A percentile compares a stretch with the other conserved stretches of the same genome.
phyloP scores from a whole-genome alignment of 2,888 invertebrate species.

The Oscheius sp. region DNA sequence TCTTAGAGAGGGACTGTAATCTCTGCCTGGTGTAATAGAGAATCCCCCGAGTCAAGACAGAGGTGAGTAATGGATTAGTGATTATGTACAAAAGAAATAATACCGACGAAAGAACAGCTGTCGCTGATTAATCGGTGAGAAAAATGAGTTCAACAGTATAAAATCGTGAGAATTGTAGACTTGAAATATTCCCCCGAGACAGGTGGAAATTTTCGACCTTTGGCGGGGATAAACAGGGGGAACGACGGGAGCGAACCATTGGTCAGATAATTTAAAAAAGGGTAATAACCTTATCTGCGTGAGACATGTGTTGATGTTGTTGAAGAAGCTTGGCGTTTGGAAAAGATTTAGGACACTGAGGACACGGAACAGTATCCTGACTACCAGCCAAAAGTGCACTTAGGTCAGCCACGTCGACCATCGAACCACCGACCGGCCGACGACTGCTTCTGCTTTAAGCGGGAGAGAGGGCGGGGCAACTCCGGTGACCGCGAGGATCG shows the following conservation, averaged over 20 bases:
- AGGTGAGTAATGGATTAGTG: neutral
- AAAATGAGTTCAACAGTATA: too few relatives aligned
- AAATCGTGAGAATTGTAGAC: too few relatives aligned
- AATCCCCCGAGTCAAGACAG: neutral
- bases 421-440: neutral
- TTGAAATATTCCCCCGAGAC: neutral
- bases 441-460: conserved; percentile 8
- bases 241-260: neutral
- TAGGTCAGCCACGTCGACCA: conserved; percentile 37
- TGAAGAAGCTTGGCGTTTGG: conserved; percentile 61
- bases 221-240: neutral
- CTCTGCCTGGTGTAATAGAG: neutral
- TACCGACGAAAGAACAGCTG: neutral
- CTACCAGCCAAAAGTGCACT: conserved; percentile 22
- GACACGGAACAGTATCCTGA: conserved; percentile 40
- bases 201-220: neutral
- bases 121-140: too few relatives aligned
- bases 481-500: conserved; percentile 21
- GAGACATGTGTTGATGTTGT: conserved; percentile 69
- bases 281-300: conserved; percentile 67
- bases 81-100: neutral
- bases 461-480: conserved; percentile 25
- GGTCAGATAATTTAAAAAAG: neutral
- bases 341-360: conserved; percentile 66
- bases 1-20: neutral